Evolutionary conservation across 1,140 invertebrate genomes (phyloP).

Genomic region (Bombus pascuorum): DNA sequence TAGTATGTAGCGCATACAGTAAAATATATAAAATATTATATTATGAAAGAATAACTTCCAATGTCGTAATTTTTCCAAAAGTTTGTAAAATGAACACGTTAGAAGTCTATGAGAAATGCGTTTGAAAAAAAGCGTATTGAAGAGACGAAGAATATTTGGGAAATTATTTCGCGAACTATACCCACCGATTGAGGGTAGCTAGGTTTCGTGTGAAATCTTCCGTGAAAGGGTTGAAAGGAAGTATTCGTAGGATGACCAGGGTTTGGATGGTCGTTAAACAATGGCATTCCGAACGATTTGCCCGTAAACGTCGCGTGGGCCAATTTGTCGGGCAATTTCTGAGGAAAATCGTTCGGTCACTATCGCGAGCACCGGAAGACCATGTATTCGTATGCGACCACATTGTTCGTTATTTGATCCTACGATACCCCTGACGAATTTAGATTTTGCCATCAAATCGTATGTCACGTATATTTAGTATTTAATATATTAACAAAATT

Average conservation of each 20-base stretch:
- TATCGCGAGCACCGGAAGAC: constrained; percentile 42
- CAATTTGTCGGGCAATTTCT: constrained; percentile 81
- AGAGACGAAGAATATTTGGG: neutral
- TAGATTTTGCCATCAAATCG: neutral
- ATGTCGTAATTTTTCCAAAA: no score
- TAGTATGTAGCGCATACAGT: no score
- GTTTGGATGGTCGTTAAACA: constrained; percentile 77
- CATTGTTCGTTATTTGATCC: constrained; percentile 55
- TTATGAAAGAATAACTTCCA: no score
- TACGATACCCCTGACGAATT: constrained; percentile 8
- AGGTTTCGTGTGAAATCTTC: constrained; percentile 65
- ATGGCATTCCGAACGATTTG: constrained; percentile 81
- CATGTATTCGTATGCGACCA: constrained; percentile 31
- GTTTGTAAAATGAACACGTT: no score
- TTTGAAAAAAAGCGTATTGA: neutral
- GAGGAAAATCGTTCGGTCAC: constrained; percentile 79
- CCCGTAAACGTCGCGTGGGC: constrained; percentile 71
- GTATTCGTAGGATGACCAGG: constrained; percentile 77
- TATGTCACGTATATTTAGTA: no score
- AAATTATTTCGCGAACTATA: constrained; percentile 48
- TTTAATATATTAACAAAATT: no score
- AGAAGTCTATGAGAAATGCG: neutral
- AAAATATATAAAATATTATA: no score
- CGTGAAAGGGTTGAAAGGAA: constrained; percentile 72
- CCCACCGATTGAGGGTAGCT: constrained; percentile 2